A percentile compares a stretch with the other conserved stretches of the same genome.
These are phyloP conservation scores for Gonioctena quinquepunctata DNA, from an alignment of 1,140 invertebrate genomes.

Conservation along the genomic window DNA sequence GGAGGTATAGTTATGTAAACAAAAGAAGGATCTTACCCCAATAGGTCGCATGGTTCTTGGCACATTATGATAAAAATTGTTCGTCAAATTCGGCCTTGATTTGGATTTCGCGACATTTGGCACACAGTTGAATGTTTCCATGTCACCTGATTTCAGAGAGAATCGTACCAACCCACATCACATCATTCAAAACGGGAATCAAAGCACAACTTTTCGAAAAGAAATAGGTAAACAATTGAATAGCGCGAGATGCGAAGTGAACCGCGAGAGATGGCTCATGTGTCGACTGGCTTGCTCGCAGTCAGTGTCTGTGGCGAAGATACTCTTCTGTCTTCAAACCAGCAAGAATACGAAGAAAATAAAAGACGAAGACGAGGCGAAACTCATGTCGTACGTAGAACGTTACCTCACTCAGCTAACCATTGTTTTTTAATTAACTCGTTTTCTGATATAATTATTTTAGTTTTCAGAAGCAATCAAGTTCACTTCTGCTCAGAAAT, in stretches of 20 bases:
- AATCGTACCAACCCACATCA: background rate
- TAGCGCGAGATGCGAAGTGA: background rate
- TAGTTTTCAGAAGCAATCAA: constrained; percentile 1
- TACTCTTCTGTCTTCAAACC: background rate
- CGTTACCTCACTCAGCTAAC: background rate
- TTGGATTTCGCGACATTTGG: background rate
- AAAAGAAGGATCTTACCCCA: constrained; percentile 18
- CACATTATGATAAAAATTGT: constrained; percentile 31
- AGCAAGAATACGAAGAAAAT: background rate
- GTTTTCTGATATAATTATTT: constrained; percentile 6
- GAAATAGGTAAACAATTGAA: background rate
- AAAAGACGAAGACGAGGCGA: background rate
- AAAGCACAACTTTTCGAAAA: background rate
- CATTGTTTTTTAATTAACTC: background rate
- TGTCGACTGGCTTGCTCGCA: background rate
- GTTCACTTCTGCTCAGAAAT: constrained; percentile 1
- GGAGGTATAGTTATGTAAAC: too few relatives aligned
- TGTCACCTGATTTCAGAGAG: background rate
- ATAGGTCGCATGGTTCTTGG: constrained; percentile 28
- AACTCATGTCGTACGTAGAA: background rate
- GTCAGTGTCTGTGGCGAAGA: background rate
- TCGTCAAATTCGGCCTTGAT: constrained; percentile 10
- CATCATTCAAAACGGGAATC: background rate
- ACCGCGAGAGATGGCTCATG: background rate
- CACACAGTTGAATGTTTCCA: constrained; percentile 13